These are phyloP conservation scores for Aradophagus sp. DNA, from an alignment of 1,140 invertebrate genomes.

Conservation along the genomic window DNA sequence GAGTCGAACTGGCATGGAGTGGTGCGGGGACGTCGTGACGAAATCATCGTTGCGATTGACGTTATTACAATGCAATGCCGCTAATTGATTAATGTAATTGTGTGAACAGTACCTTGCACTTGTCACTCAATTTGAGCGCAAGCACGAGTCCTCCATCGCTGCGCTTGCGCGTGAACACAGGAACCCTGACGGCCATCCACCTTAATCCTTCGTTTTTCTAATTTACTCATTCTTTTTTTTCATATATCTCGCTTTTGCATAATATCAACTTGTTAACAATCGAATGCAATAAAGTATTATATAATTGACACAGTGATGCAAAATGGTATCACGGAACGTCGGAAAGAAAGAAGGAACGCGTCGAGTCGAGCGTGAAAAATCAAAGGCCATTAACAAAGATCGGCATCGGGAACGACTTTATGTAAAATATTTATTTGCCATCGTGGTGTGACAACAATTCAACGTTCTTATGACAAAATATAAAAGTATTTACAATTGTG, in stretches of 20 bases:
- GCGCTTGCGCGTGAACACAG: conserved; percentile 76
- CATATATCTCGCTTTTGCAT: no score
- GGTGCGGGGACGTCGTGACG: conserved; percentile 31
- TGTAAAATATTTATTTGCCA: conserved; percentile 73
- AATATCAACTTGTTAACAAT: no score
- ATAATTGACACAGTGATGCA: no score
- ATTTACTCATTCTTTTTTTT: no score
- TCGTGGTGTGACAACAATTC: conserved; percentile 44
- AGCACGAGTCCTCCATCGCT: conserved; percentile 76
- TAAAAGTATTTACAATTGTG: conserved; percentile 73
- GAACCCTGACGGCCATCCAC: conserved; percentile 66
- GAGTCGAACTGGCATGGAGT: conserved; percentile 15
- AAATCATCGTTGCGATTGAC: neutral
- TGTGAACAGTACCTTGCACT: conserved; percentile 77
- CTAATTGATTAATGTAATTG: conserved; percentile 67
- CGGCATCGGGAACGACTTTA: conserved; percentile 63
- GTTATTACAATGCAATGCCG: conserved; percentile 17
- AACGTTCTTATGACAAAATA: conserved; percentile 65
- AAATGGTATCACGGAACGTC: no score
- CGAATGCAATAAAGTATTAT: no score
- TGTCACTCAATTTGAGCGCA: conserved; percentile 78
- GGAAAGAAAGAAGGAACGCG: no score
- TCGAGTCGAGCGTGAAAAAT: no score
- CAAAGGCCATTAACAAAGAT: conserved; percentile 64
- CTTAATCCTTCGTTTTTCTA: conserved; percentile 39